Evolutionary conservation across 2,888 invertebrate species (phyloP), one percentile per base, ranked within the genome.

Genomic region (Geophilus truncorum): DNA sequence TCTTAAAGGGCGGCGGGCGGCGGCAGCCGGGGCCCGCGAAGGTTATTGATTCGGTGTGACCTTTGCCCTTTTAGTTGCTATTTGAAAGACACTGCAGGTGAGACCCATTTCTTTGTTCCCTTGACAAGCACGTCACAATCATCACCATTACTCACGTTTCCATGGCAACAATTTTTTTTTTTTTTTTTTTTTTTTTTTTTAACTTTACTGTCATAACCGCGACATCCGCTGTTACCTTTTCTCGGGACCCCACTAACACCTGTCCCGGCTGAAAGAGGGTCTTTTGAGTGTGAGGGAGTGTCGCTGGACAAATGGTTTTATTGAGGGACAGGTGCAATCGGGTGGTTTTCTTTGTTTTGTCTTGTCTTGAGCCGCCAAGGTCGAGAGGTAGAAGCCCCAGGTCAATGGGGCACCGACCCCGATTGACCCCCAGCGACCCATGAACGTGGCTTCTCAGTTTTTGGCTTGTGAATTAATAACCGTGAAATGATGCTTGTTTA

Each of bases 321-420:
- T 57, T 57, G 51, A 15, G 23, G 57, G 57, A 57, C 57, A 57
- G 57, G 57, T 57, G 57, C 57, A 57, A 57, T 57, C 40, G 40
- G 9, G 40, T 18, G 18, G 18, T 21, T 57, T 57, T 57, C 21
- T n/a, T 57, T n/a, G n/a, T 57, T 57, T n/a, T 57, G 57, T 57
- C 40, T 40, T 7, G 40, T 57, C 18, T 9, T 18, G 57, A 57
- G 36, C 30, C 36, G 32, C 78, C 78, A 78, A 78, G 78, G 78
- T 78, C 34, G 36, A 78, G 34, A 78, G 78, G 78, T 78, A 34
- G 34, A 12, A 78, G 34, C 78, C 76, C 78, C 78, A 36, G 78
- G 78, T 78, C 78, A 78, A 32, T 78, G 78, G 78, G 78, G 78
- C 78, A 78, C 34, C 23, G 34, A 78, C 78, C 78, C 36, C 78